These are phyloP conservation scores for Brachylomia viminalis DNA, from an alignment of 2,888 invertebrate genomes.

Conservation along the genomic window DNA sequence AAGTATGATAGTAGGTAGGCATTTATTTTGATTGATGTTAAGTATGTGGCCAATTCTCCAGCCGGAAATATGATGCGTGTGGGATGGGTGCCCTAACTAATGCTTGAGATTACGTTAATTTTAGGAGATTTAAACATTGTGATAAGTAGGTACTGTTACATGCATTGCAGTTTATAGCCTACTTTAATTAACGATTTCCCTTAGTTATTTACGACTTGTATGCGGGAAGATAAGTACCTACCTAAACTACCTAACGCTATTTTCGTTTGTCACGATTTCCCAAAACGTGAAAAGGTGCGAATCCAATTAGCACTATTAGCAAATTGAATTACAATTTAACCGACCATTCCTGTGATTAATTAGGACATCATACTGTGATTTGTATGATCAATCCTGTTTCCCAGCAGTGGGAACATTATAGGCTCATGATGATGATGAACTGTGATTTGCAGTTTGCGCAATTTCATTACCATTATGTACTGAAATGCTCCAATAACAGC, in stretches of 20 bases:
- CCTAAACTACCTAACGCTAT: background rate
- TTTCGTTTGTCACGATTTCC: conserved; percentile 24
- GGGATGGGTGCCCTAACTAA: conserved; percentile 22
- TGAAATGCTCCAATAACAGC: conserved; percentile 59
- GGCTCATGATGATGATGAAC: too few species aligned
- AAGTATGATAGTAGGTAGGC: background rate
- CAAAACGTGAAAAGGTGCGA: conserved; percentile 9
- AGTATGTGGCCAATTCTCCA: conserved; percentile 13
- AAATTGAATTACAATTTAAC: conserved; percentile 41
- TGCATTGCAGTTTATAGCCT: background rate
- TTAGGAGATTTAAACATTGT: background rate
- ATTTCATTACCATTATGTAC: conserved; percentile 60
- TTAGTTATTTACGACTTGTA: conserved; percentile 37
- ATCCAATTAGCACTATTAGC: conserved; percentile 26
- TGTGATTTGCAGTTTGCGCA: conserved; percentile 54
- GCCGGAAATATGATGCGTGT: conserved; percentile 19
- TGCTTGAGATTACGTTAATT: background rate
- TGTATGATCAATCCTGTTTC: too few species aligned
- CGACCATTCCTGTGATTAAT: conserved; percentile 37
- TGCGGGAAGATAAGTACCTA: conserved; percentile 49
- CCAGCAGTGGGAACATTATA: too few species aligned
- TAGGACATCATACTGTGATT: conserved; percentile 47
- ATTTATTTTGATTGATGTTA: conserved; percentile 20
- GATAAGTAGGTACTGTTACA: background rate
- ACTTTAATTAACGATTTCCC: conserved; percentile 28